Base-by-base conservation (phyloP, 2,113 vertebrate genomes). In the Spermophilus dauricus region DNA sequence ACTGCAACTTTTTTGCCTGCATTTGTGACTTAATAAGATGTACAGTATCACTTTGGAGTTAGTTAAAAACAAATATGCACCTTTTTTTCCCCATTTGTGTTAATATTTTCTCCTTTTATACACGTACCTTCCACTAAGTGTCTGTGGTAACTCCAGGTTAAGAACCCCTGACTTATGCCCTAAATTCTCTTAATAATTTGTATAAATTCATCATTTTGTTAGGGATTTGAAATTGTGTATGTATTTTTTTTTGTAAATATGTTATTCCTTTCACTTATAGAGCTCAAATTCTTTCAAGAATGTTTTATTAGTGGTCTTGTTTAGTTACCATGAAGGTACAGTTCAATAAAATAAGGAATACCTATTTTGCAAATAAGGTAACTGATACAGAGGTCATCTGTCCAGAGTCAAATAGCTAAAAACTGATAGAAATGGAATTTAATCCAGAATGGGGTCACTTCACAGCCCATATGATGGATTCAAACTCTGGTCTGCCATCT, bases 1-100 rank as follows among this genome's bases (percentile, higher is more conserved):
- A 17, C 37, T 37, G 0, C 76, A 30, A 30, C 34, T 42, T 81
- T 51, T 4, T 37, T 72, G 13, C n/a, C 14, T 80, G 20, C 6
- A 61, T 81, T 86, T 84, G 1, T 96, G 48, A 77, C 51, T 63
- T 90, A 76, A 96, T 37, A 7, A 84, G 61, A 85, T 65, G 20
- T 4, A 78, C 80, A 91, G 22, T 85, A 77, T 85, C 37, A 94
- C 3, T 81, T 76, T 77, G 16, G 63, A 63, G 13, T 73, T 77
- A 67, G 32, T 45, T 87, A 42, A 84, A 80, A 84, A 88, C 69
- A 75, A 93, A 48, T 48, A 30, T 37, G 18, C 18, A 63, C 11
- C 18, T 32, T 8, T 32, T 22, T 20, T 22, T 20, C 5, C 4
- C 18, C 18, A 45, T 67, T 82, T 14, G 37, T 73, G 3, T 30